These are phyloP conservation scores for Dreissena rostriformis DNA, from an alignment of 1,140 invertebrate genomes.

Conservation along the genomic window DNA sequence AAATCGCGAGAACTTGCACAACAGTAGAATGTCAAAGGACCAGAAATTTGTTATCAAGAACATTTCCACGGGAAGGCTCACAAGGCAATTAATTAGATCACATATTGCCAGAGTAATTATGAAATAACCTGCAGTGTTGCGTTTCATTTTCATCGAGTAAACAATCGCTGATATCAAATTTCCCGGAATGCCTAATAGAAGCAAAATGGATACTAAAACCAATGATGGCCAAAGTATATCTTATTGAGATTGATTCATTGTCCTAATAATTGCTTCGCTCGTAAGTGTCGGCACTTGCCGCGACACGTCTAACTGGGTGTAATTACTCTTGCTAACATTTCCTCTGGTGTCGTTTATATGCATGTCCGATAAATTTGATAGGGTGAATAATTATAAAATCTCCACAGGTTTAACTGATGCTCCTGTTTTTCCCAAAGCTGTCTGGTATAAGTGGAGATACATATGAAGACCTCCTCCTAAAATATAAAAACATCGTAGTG, in stretches of 20 bases:
- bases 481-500: too few species aligned
- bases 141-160: constrained; percentile 50
- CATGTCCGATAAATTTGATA: too few species aligned
- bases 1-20: constrained; percentile 40
- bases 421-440: too few species aligned
- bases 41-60: constrained; percentile 39
- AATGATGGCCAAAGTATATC: constrained; percentile 39
- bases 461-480: too few species aligned
- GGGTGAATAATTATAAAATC: too few species aligned
- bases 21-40: constrained; percentile 41
- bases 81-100: constrained; percentile 38
- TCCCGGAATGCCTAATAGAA: constrained; percentile 41
- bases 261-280: constrained; percentile 18
- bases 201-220: constrained; percentile 34
- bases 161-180: constrained; percentile 39
- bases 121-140: constrained; percentile 48
- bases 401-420: too few species aligned
- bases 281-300: not conserved
- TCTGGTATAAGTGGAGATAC: too few species aligned
- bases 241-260: constrained; percentile 34
- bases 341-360: too few species aligned
- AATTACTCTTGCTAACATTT: too few species aligned
- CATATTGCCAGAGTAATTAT: constrained; percentile 46
- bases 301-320: too few species aligned
- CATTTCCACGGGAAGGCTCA: constrained; percentile 42